phyloP scores from a whole-genome alignment of 2,113 vertebrate species.

The Piaya cayana region DNA sequence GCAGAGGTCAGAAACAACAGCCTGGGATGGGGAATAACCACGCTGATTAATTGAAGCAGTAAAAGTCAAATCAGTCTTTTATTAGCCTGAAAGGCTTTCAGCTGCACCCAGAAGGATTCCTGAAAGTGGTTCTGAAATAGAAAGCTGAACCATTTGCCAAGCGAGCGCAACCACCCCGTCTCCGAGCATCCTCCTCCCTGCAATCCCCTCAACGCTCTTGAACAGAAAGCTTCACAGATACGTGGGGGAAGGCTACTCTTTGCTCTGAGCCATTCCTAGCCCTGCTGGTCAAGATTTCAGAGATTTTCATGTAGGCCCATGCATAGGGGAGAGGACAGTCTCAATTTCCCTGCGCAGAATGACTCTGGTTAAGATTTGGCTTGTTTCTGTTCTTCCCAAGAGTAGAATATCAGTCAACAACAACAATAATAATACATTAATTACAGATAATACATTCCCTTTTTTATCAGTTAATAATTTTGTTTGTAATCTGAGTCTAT shows the following conservation, averaged over 20 bases:
- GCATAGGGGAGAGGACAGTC: not conserved
- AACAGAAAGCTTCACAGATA: not conserved
- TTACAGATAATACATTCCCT: not conserved
- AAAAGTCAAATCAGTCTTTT: slow-evolving; percentile 67
- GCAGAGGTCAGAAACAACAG: slow-evolving; percentile 49
- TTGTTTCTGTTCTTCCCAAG: not conserved
- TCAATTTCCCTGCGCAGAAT: not conserved
- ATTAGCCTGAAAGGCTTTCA: slow-evolving; percentile 20
- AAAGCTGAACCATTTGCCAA: slow-evolving; percentile 6
- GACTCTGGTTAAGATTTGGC: not conserved
- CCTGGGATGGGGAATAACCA: not conserved
- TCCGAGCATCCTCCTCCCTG: not conserved
- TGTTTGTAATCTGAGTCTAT: not conserved
- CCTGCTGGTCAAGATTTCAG: not conserved
- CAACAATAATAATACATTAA: not conserved
- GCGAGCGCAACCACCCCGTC: not conserved
- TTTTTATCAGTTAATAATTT: not conserved
- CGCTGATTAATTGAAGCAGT: slow-evolving; percentile 64
- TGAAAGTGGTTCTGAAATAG: slow-evolving; percentile 28
- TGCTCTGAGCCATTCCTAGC: not conserved
- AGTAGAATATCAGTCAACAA: not conserved
- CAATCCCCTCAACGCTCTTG: not conserved
- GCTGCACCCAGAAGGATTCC: slow-evolving; percentile 21
- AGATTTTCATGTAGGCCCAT: not conserved
- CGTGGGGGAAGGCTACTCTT: not conserved